Evolutionary conservation across 2,888 invertebrate species (phyloP), one percentile per base, ranked within the genome.

Genomic region (Chrysolina haemoptera): DNA sequence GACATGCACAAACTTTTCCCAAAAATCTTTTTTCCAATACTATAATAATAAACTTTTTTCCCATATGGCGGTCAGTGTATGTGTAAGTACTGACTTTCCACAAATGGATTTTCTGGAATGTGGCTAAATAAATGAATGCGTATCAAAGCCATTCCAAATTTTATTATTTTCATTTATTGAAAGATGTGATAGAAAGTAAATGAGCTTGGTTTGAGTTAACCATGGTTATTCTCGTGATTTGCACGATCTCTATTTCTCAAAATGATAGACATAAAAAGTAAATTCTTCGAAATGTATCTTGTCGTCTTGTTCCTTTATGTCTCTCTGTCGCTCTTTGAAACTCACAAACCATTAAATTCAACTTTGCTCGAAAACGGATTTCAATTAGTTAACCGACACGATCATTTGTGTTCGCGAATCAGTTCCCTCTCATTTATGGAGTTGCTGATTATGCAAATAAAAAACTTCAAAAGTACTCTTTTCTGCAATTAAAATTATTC

Each of bases 361-460:
- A 50, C 50, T 10, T 18, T 16, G 18, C 50, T n/a, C 9, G 69
- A 62, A 69, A 69, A 69, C 62, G 43, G 27, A 62, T 69, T 69
- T 69, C 69, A 69, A 69, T 69, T 69, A 69, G 62, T 62, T 18
- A 69, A 69, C 69, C 69, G 69, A 69, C 69, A 69, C 62, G 62
- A 62, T 69, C 41, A 68, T 68, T 68, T 41, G 68, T 62, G 68
- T 59, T 35, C 43, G 68, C 20, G 22, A 63, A 16, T 27, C 43
- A 18, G 63, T 62, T 46, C 62, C 11, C 43, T 43, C 43, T 68
- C 68, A 75, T 71, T 75, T 62, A 64, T 59, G 62, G 46, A 75
- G 63, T 67, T 73, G 73, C 72, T 73, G 75, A 70, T 76, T 73
- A 76, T 73, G 70, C 73, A 76, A 76, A 76, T 70, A 73, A 72